Evolutionary conservation across 2,797 vertebrate species (phyloP).

Genomic region (Cercopithecus diana): DNA sequence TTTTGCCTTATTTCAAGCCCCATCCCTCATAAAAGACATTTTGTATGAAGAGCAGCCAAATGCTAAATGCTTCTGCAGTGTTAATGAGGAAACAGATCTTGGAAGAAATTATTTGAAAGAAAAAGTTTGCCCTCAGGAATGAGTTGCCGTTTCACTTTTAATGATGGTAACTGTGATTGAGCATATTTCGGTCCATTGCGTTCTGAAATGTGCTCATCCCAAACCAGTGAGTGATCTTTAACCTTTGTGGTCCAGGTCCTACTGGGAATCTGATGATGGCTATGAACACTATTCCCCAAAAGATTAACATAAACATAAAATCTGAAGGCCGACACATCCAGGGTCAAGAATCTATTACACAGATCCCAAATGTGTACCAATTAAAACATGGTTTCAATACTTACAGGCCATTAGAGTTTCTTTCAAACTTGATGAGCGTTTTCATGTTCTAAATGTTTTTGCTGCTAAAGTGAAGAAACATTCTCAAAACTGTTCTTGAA

Average conservation of each 20-base stretch:
- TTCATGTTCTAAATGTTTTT: conserved; percentile 11
- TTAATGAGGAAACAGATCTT: conserved; percentile 26
- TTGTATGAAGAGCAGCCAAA: background rate
- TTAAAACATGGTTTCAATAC: background rate
- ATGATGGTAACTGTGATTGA: background rate
- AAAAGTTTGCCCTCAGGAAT: background rate
- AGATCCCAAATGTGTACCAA: background rate
- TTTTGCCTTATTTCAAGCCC: conserved; percentile 28
- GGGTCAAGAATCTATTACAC: background rate
- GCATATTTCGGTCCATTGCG: background rate
- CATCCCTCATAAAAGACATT: background rate
- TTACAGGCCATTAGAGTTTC: background rate
- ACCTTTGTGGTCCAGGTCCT: background rate
- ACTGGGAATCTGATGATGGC: background rate
- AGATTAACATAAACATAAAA: conserved; percentile 5
- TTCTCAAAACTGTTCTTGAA: background rate
- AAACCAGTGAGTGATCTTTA: background rate
- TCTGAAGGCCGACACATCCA: background rate
- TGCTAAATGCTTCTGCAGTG: background rate
- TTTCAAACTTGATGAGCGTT: background rate
- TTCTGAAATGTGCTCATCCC: background rate
- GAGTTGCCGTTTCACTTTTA: background rate
- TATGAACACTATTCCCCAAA: background rate
- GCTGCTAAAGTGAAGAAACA: background rate
- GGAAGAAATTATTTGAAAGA: background rate